phyloP scores from a whole-genome alignment of 2,888 invertebrate genomes.

The Creontiades dilutus region DNA sequence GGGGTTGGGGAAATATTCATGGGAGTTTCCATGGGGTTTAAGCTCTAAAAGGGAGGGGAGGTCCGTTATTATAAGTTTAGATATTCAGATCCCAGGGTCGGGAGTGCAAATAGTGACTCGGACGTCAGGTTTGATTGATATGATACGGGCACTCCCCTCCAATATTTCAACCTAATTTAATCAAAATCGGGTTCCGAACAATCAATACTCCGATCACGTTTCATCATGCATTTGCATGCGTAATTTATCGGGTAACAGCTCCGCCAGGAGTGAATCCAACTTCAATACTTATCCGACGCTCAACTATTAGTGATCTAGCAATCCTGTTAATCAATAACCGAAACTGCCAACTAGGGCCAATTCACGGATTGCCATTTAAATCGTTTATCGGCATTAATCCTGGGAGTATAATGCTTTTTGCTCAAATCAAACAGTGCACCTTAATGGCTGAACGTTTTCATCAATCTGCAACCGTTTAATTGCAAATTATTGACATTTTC shows the following conservation, averaged over 20 bases:
- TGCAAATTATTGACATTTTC: too few relatives aligned
- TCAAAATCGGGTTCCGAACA: slow-evolving; percentile 17
- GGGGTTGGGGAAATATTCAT: slow-evolving; percentile 44
- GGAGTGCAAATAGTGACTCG: slow-evolving; percentile 22
- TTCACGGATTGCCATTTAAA: too few relatives aligned
- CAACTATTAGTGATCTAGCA: background rate
- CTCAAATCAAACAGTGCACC: background rate
- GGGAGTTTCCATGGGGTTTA: background rate
- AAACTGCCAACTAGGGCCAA: too few relatives aligned
- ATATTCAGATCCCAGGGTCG: background rate
- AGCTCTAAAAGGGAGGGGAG: background rate
- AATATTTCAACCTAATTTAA: slow-evolving; percentile 39
- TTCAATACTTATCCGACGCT: background rate
- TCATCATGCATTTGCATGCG: slow-evolving; percentile 33
- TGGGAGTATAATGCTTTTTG: too few relatives aligned
- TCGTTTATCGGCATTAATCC: too few relatives aligned
- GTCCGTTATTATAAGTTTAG: slow-evolving; percentile 20
- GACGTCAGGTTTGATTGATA: slow-evolving; percentile 18
- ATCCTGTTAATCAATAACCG: too few relatives aligned
- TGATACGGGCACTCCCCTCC: background rate
- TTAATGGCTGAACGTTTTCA: too few relatives aligned
- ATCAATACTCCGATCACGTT: slow-evolving; percentile 9
- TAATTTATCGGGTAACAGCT: background rate
- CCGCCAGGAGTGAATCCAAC: background rate
- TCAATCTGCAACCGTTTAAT: too few relatives aligned